Percentiles rank a stretch among this genome's conserved stretches.
phyloP scores from a whole-genome alignment of 2,797 vertebrate genomes.

The Propithecus perrieri region DNA sequence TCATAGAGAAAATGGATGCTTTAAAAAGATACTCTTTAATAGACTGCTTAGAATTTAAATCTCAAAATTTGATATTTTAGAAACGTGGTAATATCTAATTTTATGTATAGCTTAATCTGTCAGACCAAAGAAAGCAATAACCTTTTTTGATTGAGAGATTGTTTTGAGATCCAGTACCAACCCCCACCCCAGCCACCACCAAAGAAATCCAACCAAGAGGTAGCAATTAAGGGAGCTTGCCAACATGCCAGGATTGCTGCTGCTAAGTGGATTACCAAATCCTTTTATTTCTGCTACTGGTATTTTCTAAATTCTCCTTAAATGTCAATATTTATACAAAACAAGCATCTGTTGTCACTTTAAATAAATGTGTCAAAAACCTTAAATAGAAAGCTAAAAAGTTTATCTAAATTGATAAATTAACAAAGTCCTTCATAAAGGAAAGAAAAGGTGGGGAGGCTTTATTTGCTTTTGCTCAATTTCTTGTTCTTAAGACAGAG shows the following conservation, averaged over 20 bases:
- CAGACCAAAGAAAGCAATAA: constrained; percentile 74
- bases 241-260: constrained; percentile 29
- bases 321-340: constrained; percentile 65
- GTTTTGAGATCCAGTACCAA: constrained; percentile 53
- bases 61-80: constrained; percentile 8
- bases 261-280: constrained; percentile 71
- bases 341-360: constrained; percentile 74
- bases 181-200: neutral
- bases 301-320: constrained; percentile 75
- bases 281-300: constrained; percentile 77
- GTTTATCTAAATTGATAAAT: constrained; percentile 74
- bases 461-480: constrained; percentile 78
- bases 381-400: constrained; percentile 66
- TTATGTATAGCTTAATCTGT: constrained; percentile 18
- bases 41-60: neutral
- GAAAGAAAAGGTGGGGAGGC: constrained; percentile 62
- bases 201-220: constrained; percentile 12
- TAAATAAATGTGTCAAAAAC: constrained; percentile 75
- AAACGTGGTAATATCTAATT: constrained; percentile 53
- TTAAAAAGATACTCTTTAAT: neutral
- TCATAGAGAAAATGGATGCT: neutral
- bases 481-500: constrained; percentile 68
- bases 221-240: constrained; percentile 64
- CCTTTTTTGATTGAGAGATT: constrained; percentile 73
- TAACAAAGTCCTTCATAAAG: constrained; percentile 75